Conservation (phyloP, 2,113 vertebrate species). For the Fulmarus glacialis region DNA sequence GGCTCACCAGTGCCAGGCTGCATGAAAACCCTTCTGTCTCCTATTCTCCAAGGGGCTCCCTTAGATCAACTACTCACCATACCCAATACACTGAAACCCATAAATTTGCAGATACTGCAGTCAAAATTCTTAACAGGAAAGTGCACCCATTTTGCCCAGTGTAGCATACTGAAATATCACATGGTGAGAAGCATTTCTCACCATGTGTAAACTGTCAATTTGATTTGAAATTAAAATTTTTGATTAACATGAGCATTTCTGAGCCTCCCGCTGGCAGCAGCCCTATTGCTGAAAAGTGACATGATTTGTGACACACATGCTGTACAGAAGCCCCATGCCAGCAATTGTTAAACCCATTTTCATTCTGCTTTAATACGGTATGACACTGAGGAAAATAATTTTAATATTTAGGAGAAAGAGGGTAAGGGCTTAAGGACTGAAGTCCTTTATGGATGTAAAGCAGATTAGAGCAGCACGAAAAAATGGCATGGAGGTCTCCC, state of each 20-base stretch:
- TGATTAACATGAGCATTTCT: slow-evolving; percentile 75
- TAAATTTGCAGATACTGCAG: slow-evolving; percentile 47
- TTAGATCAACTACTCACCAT: slow-evolving; percentile 60
- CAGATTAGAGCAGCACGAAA: slow-evolving; percentile 15
- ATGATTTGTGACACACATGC: slow-evolving; percentile 75
- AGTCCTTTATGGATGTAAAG: slow-evolving; percentile 38
- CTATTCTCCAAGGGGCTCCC: slow-evolving; percentile 50
- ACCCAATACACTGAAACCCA: slow-evolving; percentile 61
- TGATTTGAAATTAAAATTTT: slow-evolving; percentile 77
- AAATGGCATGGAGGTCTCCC: neutral
- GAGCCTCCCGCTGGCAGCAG: slow-evolving; percentile 72
- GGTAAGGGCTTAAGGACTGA: slow-evolving; percentile 30
- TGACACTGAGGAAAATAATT: slow-evolving; percentile 66
- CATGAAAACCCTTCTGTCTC: slow-evolving; percentile 70
- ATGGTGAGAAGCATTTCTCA: slow-evolving; percentile 72
- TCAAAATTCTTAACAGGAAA: slow-evolving; percentile 68
- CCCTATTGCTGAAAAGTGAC: slow-evolving; percentile 73
- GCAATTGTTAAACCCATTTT: slow-evolving; percentile 68
- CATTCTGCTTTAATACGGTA: slow-evolving; percentile 66
- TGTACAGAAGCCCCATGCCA: slow-evolving; percentile 71
- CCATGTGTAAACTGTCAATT: slow-evolving; percentile 75
- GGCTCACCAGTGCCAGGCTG: slow-evolving; percentile 51
- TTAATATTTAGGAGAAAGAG: slow-evolving; percentile 61
- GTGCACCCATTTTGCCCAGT: slow-evolving; percentile 69
- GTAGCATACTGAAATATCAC: slow-evolving; percentile 68